phyloP scores from a whole-genome alignment of 2,888 invertebrate genomes.

The Brenthis daphne region DNA sequence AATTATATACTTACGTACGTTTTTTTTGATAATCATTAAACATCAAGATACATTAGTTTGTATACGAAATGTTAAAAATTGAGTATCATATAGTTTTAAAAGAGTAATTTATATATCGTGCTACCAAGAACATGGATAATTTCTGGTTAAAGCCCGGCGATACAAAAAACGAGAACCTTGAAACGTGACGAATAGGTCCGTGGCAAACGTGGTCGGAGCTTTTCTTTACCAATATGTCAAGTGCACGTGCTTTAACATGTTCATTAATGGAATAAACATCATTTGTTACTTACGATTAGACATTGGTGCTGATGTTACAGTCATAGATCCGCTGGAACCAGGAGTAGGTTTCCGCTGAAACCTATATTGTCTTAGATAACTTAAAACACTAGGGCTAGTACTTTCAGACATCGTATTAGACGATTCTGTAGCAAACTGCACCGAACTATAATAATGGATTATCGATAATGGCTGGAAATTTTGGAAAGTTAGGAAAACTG shows the following conservation, averaged over 20 bases:
- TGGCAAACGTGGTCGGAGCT: constrained; percentile 50
- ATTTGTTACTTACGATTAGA: constrained; percentile 65
- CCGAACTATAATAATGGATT: constrained; percentile 42
- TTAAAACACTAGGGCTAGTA: constrained; percentile 82
- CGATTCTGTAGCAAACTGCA: constrained; percentile 30
- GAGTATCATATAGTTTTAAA: not conserved
- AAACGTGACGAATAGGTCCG: constrained; percentile 44
- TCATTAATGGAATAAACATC: constrained; percentile 9
- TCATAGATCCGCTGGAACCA: constrained; percentile 61
- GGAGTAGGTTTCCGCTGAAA: constrained; percentile 84
- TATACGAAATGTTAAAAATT: no score
- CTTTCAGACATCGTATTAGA: constrained; percentile 66
- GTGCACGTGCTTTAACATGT: constrained; percentile 49
- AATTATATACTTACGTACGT: no score
- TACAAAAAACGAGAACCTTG: constrained; percentile 40
- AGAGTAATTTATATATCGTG: not conserved
- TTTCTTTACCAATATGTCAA: constrained; percentile 47
- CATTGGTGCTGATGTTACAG: constrained; percentile 63
- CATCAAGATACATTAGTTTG: no score
- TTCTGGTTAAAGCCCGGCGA: constrained; percentile 26
- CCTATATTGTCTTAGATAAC: constrained; percentile 85
- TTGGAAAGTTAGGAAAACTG: constrained; percentile 48
- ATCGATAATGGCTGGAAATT: constrained; percentile 46
- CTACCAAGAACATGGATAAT: constrained; percentile 9
- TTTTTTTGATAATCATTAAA: no score